Evolutionary conservation across 2,797 vertebrate species (phyloP).

Genomic region (Nasua narica): DNA sequence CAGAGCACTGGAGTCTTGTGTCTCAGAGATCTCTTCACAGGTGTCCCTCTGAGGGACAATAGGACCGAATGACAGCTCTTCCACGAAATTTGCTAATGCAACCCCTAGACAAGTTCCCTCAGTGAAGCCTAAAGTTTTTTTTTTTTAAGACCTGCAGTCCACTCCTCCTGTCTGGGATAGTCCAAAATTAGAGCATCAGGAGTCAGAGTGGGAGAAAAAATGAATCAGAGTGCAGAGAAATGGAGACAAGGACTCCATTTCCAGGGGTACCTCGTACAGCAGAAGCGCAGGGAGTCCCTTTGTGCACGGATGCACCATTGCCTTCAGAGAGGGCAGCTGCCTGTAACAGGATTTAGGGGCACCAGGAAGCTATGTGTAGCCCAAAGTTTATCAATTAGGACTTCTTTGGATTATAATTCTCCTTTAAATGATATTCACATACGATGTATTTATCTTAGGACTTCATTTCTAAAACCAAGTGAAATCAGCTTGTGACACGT

Average conservation of each 20-base stretch:
- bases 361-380: neutral
- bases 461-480: neutral
- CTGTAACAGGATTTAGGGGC: no score
- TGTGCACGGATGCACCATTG: neutral
- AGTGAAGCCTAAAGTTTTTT: neutral
- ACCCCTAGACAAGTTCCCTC: fast-evolving
- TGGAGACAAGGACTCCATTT: neutral
- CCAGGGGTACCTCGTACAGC: neutral
- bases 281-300: no score
- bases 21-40: neutral
- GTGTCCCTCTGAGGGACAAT: no score
- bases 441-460: no score
- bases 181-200: neutral
- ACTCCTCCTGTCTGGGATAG: neutral
- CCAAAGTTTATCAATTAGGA: neutral
- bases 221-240: neutral
- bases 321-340: neutral
- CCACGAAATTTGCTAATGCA: neutral
- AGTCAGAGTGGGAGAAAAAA: neutral
- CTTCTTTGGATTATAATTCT: neutral
- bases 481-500: neutral
- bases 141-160: neutral
- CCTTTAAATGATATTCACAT: neutral
- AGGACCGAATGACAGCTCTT: neutral
- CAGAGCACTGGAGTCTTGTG: neutral